Conservation (phyloP, 2,888 invertebrate species). For the Coremacera marginata region DNA sequence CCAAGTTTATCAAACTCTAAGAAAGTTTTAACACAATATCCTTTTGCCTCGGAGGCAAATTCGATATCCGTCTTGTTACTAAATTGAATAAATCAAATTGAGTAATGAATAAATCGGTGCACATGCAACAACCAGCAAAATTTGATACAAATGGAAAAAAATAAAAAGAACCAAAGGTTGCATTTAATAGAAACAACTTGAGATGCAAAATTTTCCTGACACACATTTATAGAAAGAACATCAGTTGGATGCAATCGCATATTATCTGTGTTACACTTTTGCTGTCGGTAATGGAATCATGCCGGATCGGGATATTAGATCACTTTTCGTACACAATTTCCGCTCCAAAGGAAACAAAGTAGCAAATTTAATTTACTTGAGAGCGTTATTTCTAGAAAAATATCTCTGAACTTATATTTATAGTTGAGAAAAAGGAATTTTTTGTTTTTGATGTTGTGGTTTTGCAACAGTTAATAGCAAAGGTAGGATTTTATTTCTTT, state of each 20-base stretch:
- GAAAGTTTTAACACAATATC: too few species aligned
- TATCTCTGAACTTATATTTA: constrained; percentile 21
- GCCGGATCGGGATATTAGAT: constrained; percentile 45
- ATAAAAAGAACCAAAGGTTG: too few species aligned
- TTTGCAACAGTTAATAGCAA: too few species aligned
- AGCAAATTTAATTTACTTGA: constrained; percentile 40
- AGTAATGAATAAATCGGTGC: too few species aligned
- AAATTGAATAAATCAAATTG: too few species aligned
- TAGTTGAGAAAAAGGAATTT: too few species aligned
- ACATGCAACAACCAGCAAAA: too few species aligned
- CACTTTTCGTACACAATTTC: constrained; percentile 39
- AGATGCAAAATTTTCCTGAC: background rate
- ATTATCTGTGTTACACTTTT: background rate
- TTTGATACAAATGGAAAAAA: background rate
- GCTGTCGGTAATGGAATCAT: constrained; percentile 17
- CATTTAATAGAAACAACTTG: background rate
- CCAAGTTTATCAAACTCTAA: too few species aligned
- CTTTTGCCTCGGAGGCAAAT: too few species aligned
- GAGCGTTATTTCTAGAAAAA: constrained; percentile 29
- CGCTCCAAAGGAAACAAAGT: constrained; percentile 38
- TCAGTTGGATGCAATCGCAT: background rate
- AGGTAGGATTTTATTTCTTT: constrained; percentile 37
- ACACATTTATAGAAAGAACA: background rate
- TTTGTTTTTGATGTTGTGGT: too few species aligned
- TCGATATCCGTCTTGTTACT: too few species aligned